These are phyloP conservation scores for Myiozetetes cayanensis DNA, from an alignment of 2,113 vertebrate species.

Conservation along the genomic window DNA sequence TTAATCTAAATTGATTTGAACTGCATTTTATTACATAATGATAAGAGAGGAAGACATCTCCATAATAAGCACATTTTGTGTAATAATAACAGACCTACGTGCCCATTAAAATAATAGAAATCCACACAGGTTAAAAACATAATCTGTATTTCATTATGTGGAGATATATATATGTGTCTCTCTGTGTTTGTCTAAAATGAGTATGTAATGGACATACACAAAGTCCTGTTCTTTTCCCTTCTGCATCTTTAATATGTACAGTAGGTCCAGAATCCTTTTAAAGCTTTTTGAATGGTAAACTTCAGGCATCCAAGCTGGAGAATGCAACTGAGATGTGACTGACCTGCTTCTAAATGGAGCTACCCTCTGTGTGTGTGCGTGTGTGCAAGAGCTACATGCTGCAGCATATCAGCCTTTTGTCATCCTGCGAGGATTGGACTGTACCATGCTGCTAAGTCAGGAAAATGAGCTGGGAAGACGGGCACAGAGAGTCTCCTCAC, in stretches of 20 bases:
- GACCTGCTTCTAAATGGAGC: conserved; percentile 66
- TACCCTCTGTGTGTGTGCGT: conserved; percentile 53
- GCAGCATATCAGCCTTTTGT: conserved; percentile 87
- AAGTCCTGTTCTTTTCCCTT: background rate
- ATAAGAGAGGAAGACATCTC: background rate
- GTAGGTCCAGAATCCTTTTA: background rate
- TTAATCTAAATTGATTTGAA: background rate
- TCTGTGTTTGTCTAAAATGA: background rate
- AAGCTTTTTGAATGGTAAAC: conserved; percentile 29
- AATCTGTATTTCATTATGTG: background rate
- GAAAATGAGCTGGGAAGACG: conserved; percentile 37
- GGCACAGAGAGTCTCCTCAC: background rate
- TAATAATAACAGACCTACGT: background rate
- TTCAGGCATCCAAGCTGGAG: conserved; percentile 68
- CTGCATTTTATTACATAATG: background rate
- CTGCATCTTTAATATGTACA: background rate
- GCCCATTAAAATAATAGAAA: background rate
- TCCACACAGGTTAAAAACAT: background rate
- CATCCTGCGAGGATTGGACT: conserved; percentile 82
- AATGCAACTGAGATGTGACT: conserved; percentile 63
- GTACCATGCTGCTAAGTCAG: conserved; percentile 77
- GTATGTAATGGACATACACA: background rate
- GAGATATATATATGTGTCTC: accelerated
- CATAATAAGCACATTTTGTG: background rate
- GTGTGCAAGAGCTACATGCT: conserved; percentile 76